Base-by-base conservation (phyloP, 2,797 vertebrate genomes). In the Anabacerthia variegaticeps region DNA sequence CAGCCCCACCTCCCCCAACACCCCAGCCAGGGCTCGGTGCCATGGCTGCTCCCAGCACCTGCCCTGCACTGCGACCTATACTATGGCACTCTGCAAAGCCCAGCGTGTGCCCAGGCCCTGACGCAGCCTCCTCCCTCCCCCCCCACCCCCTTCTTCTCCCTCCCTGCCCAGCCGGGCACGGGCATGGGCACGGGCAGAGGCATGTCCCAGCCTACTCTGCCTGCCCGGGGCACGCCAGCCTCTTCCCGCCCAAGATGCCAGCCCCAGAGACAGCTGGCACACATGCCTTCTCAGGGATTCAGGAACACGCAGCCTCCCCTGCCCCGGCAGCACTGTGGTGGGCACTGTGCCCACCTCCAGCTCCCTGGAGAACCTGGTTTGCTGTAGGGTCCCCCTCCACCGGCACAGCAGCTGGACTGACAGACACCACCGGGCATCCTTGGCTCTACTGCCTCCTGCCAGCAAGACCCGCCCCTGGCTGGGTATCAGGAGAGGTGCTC, bases 241-340 rank as follows among this genome's bases (percentile, higher is more conserved):
- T 93, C 79, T 92, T 96, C 93, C 92, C 8, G n/a, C 85, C 67
- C 7, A 46, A 86, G 88, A 88, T 93, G 92, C 82, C 89, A 96
- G 79, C 72, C 88, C 63, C 61, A 51, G 69, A 88, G 88, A 56
- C 5, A 56, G 55, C 93, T 96, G 96, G 93, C 90, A 93, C 23
- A 14, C 32, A 12, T 1, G 2, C 36, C 30, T 91, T 80, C 73
- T 83, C 15, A 4, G 34, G 73, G 88, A 94, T 83, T 83, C 24
- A 39, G 76, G 37, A 92, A 79, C 14, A 5, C 0, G 0, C 78
- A 88, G 44, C 75, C 74, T 84, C 54, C 91, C 91, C 54, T 92
- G 69, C 84, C 77, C 77, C 11, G 0, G 36, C 83, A 83, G 74
- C 1, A 0, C 54, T 13, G 44, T 3, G 3, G 55, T 10, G 2